Percentiles rank a stretch among this genome's conserved stretches.
Evolutionary conservation across 1,140 invertebrate species (phyloP).

Genomic region (Drosophila willistoni): DNA sequence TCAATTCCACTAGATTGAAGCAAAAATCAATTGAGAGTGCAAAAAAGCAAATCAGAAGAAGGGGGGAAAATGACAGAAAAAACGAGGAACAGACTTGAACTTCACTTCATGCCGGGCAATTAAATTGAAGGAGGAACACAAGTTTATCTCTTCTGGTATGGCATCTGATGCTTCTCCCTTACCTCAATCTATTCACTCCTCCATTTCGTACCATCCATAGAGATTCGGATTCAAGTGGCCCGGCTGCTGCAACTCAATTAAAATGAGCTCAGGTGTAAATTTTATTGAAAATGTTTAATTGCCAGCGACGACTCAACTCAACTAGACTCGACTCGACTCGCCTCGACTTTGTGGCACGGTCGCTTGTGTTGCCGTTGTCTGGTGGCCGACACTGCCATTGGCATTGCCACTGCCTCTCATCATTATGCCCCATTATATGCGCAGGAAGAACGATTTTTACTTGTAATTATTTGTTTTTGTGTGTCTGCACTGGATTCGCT

Average conservation of each 20-base stretch:
- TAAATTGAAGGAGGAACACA: slow-evolving; percentile 68
- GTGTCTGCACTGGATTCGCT: slow-evolving; percentile 60
- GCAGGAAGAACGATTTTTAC: slow-evolving; percentile 71
- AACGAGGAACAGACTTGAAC: slow-evolving; percentile 27
- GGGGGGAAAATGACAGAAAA: slow-evolving; percentile 30
- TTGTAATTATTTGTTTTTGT: slow-evolving; percentile 80
- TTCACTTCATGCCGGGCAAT: slow-evolving; percentile 63
- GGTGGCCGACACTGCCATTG: slow-evolving; percentile 16
- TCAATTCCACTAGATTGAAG: slow-evolving; percentile 80
- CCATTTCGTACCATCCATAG: background rate
- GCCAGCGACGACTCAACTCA: slow-evolving; percentile 38
- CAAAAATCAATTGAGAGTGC: slow-evolving; percentile 70
- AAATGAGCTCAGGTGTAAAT: slow-evolving; percentile 82
- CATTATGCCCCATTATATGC: slow-evolving; percentile 72
- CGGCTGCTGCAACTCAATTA: slow-evolving; percentile 77
- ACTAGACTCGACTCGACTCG: slow-evolving; percentile 37
- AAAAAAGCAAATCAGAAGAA: slow-evolving; percentile 10
- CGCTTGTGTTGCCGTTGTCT: slow-evolving; percentile 22
- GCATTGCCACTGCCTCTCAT: slow-evolving; percentile 34
- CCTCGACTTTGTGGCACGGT: slow-evolving; percentile 3
- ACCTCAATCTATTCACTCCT: background rate
- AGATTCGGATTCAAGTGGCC: slow-evolving; percentile 53
- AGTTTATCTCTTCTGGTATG: slow-evolving; percentile 61
- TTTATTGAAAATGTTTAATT: slow-evolving; percentile 82
- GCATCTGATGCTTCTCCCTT: slow-evolving; percentile 29